A percentile compares a stretch with the other conserved stretches of the same genome.
These are phyloP conservation scores for Corythoichthys intestinalis DNA, from an alignment of 2,113 vertebrate species.

Conservation along the genomic window DNA sequence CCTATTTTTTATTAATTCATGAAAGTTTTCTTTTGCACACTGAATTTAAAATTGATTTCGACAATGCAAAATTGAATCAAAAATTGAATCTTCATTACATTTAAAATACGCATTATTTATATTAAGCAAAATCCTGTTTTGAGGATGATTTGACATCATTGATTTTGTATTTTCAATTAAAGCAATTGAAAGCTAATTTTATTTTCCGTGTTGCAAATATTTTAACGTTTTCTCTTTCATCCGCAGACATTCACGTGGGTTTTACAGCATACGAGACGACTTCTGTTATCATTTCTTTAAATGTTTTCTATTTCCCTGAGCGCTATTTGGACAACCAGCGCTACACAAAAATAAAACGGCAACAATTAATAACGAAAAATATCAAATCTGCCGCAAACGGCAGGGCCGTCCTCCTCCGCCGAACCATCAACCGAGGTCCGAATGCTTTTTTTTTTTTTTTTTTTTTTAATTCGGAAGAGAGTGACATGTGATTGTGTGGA, in stretches of 20 bases:
- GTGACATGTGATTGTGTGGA: conserved; percentile 96
- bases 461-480: conserved; percentile 75
- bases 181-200: not conserved
- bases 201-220: not conserved
- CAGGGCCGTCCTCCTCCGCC: not conserved
- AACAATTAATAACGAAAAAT: not conserved
- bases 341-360: not conserved
- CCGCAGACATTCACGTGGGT: too few relatives aligned
- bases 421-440: not conserved
- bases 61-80: not conserved
- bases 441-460: not conserved
- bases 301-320: too few relatives aligned
- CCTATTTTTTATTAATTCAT: not conserved
- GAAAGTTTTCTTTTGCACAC: not conserved
- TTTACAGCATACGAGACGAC: too few relatives aligned
- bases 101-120: not conserved
- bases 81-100: not conserved
- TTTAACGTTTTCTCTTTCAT: not conserved
- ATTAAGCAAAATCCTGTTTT: not conserved
- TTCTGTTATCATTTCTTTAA: too few relatives aligned
- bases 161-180: not conserved
- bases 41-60: not conserved
- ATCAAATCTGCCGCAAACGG: not conserved
- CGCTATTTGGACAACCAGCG: too few relatives aligned
- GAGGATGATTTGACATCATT: not conserved